Percentiles rank a stretch among this genome's conserved stretches.
Conservation (phyloP, 1,140 invertebrate species). For the Planococcus citri region DNA sequence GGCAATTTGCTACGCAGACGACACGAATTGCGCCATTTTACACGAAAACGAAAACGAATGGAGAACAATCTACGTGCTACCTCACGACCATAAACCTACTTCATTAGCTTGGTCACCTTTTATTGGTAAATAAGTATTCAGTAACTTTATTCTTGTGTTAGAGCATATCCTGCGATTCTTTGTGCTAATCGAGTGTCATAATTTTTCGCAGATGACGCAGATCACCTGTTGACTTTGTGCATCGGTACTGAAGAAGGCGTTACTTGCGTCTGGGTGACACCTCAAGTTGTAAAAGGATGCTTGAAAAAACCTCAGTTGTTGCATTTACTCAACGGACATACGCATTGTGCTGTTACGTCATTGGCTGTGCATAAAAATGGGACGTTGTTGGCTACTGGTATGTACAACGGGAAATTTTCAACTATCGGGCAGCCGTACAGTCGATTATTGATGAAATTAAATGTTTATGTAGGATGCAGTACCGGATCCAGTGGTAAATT, state of each 20-base stretch:
- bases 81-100: slow-evolving; percentile 35
- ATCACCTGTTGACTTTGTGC: slow-evolving; percentile 32
- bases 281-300: slow-evolving; percentile 26
- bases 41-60: slow-evolving; percentile 33
- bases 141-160: not conserved
- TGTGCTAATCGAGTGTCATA: not conserved
- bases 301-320: slow-evolving; percentile 31
- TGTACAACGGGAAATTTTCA: slow-evolving; percentile 29
- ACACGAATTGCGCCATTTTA: slow-evolving; percentile 40
- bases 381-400: slow-evolving; percentile 39
- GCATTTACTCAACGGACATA: slow-evolving; percentile 41
- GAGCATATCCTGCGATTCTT: not conserved
- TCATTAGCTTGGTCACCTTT: slow-evolving; percentile 39
- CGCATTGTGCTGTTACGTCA: slow-evolving; percentile 39
- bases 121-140: too few relatives aligned
- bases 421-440: too few relatives aligned
- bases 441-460: not conserved
- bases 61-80: slow-evolving; percentile 33
- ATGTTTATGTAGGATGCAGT: slow-evolving; percentile 31
- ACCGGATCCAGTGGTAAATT: slow-evolving; percentile 42
- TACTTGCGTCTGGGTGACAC: slow-evolving; percentile 41
- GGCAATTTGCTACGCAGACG: slow-evolving; percentile 38
- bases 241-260: slow-evolving; percentile 40
- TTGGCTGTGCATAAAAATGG: slow-evolving; percentile 40
- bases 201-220: not conserved